phyloP scores from a whole-genome alignment of 1,140 invertebrate genomes.

The Zaprionus inermis region DNA sequence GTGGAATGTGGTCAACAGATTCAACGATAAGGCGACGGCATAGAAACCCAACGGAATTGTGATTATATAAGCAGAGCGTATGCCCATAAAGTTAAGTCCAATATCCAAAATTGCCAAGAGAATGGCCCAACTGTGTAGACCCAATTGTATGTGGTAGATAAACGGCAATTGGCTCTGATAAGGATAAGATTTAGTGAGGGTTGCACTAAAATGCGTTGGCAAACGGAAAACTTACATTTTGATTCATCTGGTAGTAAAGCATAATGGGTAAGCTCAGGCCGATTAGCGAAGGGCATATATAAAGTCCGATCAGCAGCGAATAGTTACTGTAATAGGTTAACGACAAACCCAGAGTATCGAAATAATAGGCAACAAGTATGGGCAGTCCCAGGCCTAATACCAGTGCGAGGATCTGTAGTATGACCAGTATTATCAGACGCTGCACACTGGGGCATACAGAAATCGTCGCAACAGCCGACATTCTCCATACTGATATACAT shows the following conservation, averaged over 20 bases:
- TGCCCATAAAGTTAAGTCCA: constrained; percentile 22
- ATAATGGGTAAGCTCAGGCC: constrained; percentile 56
- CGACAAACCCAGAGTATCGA: constrained; percentile 68
- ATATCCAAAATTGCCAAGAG: constrained; percentile 40
- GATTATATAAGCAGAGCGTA: constrained; percentile 53
- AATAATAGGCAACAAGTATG: constrained; percentile 84
- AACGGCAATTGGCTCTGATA: constrained; percentile 41
- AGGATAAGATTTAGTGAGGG: constrained; percentile 16
- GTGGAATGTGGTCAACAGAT: constrained; percentile 48
- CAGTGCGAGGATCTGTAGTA: constrained; percentile 83
- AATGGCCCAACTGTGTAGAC: constrained; percentile 45
- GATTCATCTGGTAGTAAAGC: constrained; percentile 16
- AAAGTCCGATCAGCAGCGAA: constrained; percentile 87
- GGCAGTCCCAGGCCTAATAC: constrained; percentile 87
- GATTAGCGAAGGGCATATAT: constrained; percentile 85
- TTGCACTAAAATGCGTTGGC: constrained; percentile 5
- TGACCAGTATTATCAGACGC: constrained; percentile 38
- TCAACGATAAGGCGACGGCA: constrained; percentile 31
- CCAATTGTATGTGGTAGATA: constrained; percentile 48
- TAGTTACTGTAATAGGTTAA: constrained; percentile 89
- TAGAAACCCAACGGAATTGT: constrained; percentile 56
- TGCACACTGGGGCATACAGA: constrained; percentile 30
- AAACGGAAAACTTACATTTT: constrained; percentile 13
- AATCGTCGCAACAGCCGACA: constrained; percentile 43
- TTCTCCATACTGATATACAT: constrained; percentile 80